Percentiles rank a stretch among this genome's conserved stretches.
phyloP scores from a whole-genome alignment of 1,140 invertebrate genomes.

The Penaeus chinensis region DNA sequence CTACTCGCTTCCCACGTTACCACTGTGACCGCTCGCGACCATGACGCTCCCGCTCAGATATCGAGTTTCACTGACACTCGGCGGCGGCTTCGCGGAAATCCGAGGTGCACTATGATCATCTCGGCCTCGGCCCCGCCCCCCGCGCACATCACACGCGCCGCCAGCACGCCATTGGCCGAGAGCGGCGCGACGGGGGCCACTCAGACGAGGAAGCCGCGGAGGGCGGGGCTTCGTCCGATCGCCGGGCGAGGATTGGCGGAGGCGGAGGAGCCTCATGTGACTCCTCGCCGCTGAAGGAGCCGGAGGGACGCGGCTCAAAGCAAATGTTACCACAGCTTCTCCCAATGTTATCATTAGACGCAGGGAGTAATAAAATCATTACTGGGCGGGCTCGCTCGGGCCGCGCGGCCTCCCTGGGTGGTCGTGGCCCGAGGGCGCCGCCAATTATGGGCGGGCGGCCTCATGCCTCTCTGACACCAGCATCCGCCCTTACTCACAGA shows the following conservation, averaged over 20 bases:
- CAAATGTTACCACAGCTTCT: slow-evolving; percentile 59
- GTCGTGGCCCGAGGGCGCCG: slow-evolving; percentile 8
- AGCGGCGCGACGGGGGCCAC: slow-evolving; percentile 32
- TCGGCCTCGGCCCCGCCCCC: slow-evolving; percentile 34
- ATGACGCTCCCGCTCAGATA: slow-evolving; percentile 52
- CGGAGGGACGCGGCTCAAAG: slow-evolving; percentile 44
- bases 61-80: slow-evolving; percentile 58
- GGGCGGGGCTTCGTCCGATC: slow-evolving; percentile 6
- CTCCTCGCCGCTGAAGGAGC: slow-evolving; percentile 23
- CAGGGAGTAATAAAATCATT: slow-evolving; percentile 57
- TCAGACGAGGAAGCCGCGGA: not conserved
- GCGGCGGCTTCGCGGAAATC: slow-evolving; percentile 45
- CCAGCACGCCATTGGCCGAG: slow-evolving; percentile 24
- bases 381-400: slow-evolving; percentile 28
- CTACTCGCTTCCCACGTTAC: slow-evolving; percentile 15
- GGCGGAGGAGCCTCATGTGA: not conserved
- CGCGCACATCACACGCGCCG: slow-evolving; percentile 43
- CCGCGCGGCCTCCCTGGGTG: slow-evolving; percentile 27
- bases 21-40: slow-evolving; percentile 20
- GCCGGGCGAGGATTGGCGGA: slow-evolving; percentile 15
- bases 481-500: slow-evolving; percentile 25
- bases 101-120: slow-evolving; percentile 50
- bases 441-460: slow-evolving; percentile 26
- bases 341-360: slow-evolving; percentile 56
- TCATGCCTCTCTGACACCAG: slow-evolving; percentile 12